Percentiles rank a stretch among this genome's conserved stretches.
Conservation (phyloP, 2,888 invertebrate species). For the Terebella lapidaria region DNA sequence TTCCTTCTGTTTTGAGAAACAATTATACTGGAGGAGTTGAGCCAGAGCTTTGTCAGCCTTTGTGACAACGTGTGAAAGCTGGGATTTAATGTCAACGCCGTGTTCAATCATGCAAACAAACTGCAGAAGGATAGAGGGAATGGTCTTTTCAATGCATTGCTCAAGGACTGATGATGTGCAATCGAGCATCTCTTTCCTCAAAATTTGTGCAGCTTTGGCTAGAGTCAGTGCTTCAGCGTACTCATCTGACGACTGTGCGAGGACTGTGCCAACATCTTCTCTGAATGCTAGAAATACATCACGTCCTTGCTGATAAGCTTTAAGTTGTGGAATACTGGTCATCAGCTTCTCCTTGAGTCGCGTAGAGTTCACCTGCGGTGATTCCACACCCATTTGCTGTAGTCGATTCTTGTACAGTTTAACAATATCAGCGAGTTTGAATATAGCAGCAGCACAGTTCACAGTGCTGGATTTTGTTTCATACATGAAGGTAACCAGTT, state of each 20-base stretch:
- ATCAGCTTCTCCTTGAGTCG: constrained; percentile 18
- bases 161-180: constrained; percentile 12
- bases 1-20: constrained; percentile 10
- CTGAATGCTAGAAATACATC: constrained; percentile 24
- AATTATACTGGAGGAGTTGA: constrained; percentile 19
- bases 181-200: constrained; percentile 22
- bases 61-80: constrained; percentile 13
- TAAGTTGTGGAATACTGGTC: constrained; percentile 13
- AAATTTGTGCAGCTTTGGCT: constrained; percentile 25
- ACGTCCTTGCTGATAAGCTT: constrained; percentile 21
- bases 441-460: not conserved
- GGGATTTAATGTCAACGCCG: constrained; percentile 18
- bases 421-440: constrained; percentile 2
- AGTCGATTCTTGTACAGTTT: constrained; percentile 20
- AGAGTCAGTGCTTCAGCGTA: constrained; percentile 24
- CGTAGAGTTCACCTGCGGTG: constrained; percentile 13
- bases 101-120: constrained; percentile 14
- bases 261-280: constrained; percentile 21
- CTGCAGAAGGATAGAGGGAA: constrained; percentile 16
- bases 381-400: constrained; percentile 17
- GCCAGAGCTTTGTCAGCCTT: constrained; percentile 16
- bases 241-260: not conserved
- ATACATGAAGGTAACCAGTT: constrained; percentile 6
- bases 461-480: constrained; percentile 3
- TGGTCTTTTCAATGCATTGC: constrained; percentile 14